phyloP scores from a whole-genome alignment of 2,888 invertebrate genomes.

The Trichogramma evanescens region DNA sequence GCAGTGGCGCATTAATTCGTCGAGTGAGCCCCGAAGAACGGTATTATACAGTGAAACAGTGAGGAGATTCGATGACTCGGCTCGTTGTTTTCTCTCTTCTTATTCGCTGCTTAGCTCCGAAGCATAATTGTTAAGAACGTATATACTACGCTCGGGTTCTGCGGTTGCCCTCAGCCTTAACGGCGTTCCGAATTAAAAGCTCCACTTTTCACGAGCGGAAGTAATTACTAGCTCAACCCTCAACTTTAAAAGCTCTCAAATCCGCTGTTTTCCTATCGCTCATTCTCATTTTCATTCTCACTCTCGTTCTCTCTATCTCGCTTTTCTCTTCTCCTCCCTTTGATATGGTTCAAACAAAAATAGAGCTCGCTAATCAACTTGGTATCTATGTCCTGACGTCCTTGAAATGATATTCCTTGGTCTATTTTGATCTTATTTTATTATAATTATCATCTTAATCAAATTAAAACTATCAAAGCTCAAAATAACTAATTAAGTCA shows the following conservation, averaged over 20 bases:
- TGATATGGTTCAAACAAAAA: slow-evolving; percentile 16
- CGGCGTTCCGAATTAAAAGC: slow-evolving; percentile 34
- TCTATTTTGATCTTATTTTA: no score
- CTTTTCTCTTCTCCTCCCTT: slow-evolving; percentile 5
- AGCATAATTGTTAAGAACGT: slow-evolving; percentile 36
- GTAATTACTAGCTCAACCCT: slow-evolving; percentile 25
- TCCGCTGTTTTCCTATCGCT: no score
- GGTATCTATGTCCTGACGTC: slow-evolving; percentile 13
- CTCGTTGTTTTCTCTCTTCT: slow-evolving; percentile 19
- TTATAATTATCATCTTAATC: no score
- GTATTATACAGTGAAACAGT: no score
- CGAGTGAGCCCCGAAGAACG: no score
- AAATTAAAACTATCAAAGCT: no score
- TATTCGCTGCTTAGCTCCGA: slow-evolving; percentile 10
- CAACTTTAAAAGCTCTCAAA: background rate
- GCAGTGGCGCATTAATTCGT: no score
- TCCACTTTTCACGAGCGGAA: slow-evolving; percentile 26
- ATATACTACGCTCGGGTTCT: background rate
- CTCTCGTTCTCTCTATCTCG: background rate
- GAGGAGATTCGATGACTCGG: background rate
- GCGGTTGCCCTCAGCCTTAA: slow-evolving; percentile 25
- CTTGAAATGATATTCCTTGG: background rate
- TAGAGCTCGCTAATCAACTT: slow-evolving; percentile 18
- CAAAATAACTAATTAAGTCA: no score
- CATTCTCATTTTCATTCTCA: no score